Conservation (phyloP, 92 coral and sea anemone genomes). For the Palythoa grandis region DNA sequence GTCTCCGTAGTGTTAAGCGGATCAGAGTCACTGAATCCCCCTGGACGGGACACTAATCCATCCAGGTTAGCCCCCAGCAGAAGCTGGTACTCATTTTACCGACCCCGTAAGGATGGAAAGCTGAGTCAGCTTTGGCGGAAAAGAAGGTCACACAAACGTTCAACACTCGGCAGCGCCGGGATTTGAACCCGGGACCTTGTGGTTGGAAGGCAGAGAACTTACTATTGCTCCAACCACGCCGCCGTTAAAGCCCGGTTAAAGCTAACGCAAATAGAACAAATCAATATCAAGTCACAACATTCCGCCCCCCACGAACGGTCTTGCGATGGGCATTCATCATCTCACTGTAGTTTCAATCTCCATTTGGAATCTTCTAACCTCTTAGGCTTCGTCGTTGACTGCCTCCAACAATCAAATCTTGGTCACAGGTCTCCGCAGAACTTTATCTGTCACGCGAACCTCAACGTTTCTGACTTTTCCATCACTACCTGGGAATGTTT, state of each 20-base stretch:
- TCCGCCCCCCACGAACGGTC: constrained; percentile 6
- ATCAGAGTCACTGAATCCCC: no score
- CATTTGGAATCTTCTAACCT: background rate
- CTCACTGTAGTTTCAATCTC: background rate
- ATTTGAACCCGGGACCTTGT: no score
- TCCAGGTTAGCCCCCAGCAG: no score
- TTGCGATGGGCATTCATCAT: background rate
- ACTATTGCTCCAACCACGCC: no score
- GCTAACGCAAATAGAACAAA: background rate
- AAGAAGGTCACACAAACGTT: no score
- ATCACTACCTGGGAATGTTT: constrained; percentile 28
- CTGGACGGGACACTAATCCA: no score
- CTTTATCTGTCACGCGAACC: background rate
- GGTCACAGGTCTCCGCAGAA: constrained; percentile 31
- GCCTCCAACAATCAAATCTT: constrained; percentile 32
- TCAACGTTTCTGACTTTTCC: constrained; percentile 30
- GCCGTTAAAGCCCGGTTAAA: background rate
- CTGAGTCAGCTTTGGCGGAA: no score
- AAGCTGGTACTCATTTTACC: no score
- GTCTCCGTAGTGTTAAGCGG: no score
- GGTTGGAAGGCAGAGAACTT: no score
- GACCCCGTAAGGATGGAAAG: no score
- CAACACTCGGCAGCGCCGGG: no score
- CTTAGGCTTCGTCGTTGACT: background rate
- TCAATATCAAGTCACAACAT: background rate